Conservation (phyloP, 1,140 invertebrate genomes). For the Drosophila takahashii region DNA sequence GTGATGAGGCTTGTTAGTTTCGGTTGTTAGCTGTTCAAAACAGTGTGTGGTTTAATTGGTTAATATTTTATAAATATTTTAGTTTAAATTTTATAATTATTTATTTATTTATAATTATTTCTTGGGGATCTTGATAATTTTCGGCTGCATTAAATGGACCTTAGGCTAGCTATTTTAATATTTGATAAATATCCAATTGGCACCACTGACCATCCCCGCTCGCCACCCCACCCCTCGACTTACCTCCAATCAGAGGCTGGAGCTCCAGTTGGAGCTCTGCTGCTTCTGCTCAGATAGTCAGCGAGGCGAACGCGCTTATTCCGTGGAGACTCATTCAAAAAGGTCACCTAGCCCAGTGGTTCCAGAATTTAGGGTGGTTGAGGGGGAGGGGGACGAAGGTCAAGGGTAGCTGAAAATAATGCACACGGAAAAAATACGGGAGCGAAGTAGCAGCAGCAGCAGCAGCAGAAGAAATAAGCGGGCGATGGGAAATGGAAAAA, state of each 20-base stretch:
- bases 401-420: slow-evolving; percentile 65
- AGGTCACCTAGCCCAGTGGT: slow-evolving; percentile 64
- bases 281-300: slow-evolving; percentile 43
- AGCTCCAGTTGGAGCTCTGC: slow-evolving; percentile 6
- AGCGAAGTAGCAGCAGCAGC: neutral
- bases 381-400: slow-evolving; percentile 48
- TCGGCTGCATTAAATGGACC: neutral
- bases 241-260: neutral
- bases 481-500: neutral
- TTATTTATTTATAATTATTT: too few species aligned
- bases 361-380: neutral
- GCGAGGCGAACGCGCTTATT: slow-evolving; percentile 58
- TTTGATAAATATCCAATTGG: slow-evolving; percentile 8
- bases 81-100: too few species aligned
- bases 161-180: neutral
- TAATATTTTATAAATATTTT: too few species aligned
- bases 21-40: too few species aligned
- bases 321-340: slow-evolving; percentile 77
- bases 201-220: slow-evolving; percentile 21
- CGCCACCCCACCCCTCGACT: too few species aligned
- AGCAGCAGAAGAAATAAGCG: slow-evolving; percentile 23
- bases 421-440: slow-evolving; percentile 34
- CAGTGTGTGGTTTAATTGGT: too few species aligned
- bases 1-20: too few species aligned
- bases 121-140: too few species aligned